These are phyloP conservation scores for Epistrophe grossulariae DNA, from an alignment of 2,888 invertebrate species.

Conservation along the genomic window DNA sequence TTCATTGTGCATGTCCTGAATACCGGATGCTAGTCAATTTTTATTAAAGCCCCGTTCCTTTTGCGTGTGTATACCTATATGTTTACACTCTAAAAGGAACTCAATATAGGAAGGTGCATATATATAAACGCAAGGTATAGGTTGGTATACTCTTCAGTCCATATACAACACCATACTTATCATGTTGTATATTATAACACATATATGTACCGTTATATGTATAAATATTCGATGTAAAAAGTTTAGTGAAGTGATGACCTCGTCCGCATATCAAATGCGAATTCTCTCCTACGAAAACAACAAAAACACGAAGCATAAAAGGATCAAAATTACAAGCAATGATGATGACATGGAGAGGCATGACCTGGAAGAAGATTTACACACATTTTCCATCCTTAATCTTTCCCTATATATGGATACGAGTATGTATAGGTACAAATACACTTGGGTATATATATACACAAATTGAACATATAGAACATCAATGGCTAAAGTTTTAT, in stretches of 20 bases:
- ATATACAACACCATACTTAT: conserved; percentile 32
- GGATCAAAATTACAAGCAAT: conserved; percentile 68
- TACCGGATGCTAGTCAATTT: conserved; percentile 74
- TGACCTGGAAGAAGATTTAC: conserved; percentile 61
- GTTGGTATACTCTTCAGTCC: not conserved
- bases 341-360: conserved; percentile 71
- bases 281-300: conserved; percentile 20
- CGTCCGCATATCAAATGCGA: conserved; percentile 68
- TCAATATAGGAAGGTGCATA: not conserved
- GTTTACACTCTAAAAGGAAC: conserved; percentile 8
- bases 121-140: not conserved
- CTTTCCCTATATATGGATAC: not conserved
- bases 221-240: conserved; percentile 60
- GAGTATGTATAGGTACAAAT: not conserved
- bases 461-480: conserved; percentile 4
- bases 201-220: conserved; percentile 20
- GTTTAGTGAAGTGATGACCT: conserved; percentile 72
- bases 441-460: not conserved
- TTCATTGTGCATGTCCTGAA: conserved; percentile 75
- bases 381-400: conserved; percentile 31
- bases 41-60: conserved; percentile 48
- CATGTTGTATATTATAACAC: conserved; percentile 28
- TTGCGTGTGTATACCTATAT: not conserved
- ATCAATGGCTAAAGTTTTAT: conserved; percentile 55
- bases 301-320: conserved; percentile 35